These are phyloP conservation scores for Sorex araneus DNA, from an alignment of 2,113 vertebrate genomes.

Conservation along the genomic window DNA sequence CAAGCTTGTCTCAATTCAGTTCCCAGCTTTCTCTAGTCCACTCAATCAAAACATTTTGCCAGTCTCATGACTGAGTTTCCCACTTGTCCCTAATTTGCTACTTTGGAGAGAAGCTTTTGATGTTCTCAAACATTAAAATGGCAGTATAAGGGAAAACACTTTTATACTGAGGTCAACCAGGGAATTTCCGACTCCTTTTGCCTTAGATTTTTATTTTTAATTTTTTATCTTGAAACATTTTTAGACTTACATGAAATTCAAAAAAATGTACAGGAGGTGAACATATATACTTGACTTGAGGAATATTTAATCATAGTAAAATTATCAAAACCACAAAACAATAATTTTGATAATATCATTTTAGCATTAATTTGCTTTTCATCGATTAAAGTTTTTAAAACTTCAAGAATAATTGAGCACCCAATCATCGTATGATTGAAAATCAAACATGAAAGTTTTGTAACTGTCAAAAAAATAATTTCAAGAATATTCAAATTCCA, in stretches of 20 bases:
- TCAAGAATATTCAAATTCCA: background rate
- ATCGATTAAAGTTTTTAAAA: constrained; percentile 1
- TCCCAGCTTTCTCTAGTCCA: constrained; percentile 15
- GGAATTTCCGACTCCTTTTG: background rate
- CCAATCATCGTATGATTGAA: too few relatives aligned
- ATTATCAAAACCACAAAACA: background rate
- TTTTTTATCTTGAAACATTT: constrained; percentile 26
- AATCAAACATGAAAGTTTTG: too few relatives aligned
- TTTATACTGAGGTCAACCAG: background rate
- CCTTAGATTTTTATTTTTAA: background rate
- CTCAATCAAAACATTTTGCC: constrained; percentile 50
- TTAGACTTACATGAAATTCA: background rate
- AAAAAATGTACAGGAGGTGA: background rate
- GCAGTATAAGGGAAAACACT: background rate
- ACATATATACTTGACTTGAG: background rate
- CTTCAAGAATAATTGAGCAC: background rate
- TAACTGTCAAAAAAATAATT: too few relatives aligned
- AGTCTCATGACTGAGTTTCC: background rate
- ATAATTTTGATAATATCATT: background rate
- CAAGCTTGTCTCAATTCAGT: constrained; percentile 66
- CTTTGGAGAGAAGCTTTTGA: constrained; percentile 62
- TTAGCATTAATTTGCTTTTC: background rate
- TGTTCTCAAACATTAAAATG: background rate
- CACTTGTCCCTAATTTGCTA: constrained; percentile 32
- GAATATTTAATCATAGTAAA: background rate